A percentile compares a stretch with the other conserved stretches of the same genome.
These are phyloP conservation scores for Mamestra configurata DNA, from an alignment of 1,140 invertebrate species.

Conservation along the genomic window DNA sequence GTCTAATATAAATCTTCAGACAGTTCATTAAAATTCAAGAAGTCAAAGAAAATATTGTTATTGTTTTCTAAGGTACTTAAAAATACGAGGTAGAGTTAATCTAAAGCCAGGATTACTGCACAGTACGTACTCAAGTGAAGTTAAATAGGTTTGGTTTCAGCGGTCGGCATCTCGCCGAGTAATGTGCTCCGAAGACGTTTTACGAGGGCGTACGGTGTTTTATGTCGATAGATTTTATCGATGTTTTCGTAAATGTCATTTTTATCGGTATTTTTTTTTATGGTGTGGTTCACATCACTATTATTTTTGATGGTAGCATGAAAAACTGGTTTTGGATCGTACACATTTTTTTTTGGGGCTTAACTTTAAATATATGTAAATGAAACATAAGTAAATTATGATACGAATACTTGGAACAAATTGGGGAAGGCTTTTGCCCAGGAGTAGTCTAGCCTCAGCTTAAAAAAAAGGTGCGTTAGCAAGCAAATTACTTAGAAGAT, in stretches of 20 bases:
- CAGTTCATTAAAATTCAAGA: constrained; percentile 41
- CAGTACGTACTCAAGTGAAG: constrained; percentile 59
- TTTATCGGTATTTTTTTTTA: neutral
- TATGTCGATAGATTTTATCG: constrained; percentile 44
- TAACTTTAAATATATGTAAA: too few species aligned
- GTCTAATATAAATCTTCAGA: neutral
- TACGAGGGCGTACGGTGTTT: constrained; percentile 3
- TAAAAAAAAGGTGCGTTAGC: too few species aligned
- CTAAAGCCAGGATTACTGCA: constrained; percentile 55
- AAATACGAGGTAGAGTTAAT: constrained; percentile 57
- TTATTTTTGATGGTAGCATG: neutral
- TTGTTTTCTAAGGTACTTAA: constrained; percentile 49
- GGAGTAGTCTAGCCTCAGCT: too few species aligned
- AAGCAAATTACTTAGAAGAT: too few species aligned
- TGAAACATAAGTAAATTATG: too few species aligned
- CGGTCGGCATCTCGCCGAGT: constrained; percentile 47
- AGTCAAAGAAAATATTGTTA: constrained; percentile 41
- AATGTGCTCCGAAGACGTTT: constrained; percentile 48
- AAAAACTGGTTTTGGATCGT: too few species aligned
- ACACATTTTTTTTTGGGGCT: too few species aligned
- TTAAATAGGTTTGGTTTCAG: constrained; percentile 63
- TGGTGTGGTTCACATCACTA: neutral
- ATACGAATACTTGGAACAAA: too few species aligned
- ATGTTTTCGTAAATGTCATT: neutral
- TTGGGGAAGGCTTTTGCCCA: too few species aligned